A percentile compares a stretch with the other conserved stretches of the same genome.
phyloP scores from a whole-genome alignment of 2,888 invertebrate genomes.

The Sarcophaga carnaria region DNA sequence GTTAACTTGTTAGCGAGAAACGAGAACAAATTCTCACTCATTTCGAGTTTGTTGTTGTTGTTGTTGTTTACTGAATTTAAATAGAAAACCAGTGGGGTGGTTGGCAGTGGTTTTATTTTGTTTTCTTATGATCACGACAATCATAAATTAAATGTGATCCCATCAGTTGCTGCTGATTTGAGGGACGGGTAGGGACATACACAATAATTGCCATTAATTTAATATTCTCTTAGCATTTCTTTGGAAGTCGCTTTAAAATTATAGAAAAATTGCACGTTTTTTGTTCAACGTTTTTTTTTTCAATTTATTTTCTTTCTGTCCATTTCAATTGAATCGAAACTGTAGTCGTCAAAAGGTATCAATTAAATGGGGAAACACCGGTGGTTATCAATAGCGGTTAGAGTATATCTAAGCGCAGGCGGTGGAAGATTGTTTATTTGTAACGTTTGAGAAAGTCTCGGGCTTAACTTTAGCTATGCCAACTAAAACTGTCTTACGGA shows the following conservation, averaged over 20 bases:
- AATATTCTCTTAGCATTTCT: slow-evolving; percentile 51
- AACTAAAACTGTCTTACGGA: too few relatives aligned
- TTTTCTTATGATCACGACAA: neutral
- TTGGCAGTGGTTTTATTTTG: slow-evolving; percentile 3
- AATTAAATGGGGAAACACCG: neutral
- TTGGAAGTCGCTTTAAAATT: slow-evolving; percentile 44
- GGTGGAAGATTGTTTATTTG: too few relatives aligned
- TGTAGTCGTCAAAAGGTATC: neutral
- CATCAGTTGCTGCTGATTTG: neutral
- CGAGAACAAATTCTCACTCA: slow-evolving; percentile 30
- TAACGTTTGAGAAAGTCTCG: too few relatives aligned
- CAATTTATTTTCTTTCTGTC: neutral
- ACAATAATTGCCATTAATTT: slow-evolving; percentile 35
- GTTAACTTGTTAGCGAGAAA: slow-evolving; percentile 32
- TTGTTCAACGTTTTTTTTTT: neutral
- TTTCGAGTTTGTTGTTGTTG: too few relatives aligned
- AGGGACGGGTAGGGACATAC: neutral
- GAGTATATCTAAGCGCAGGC: too few relatives aligned
- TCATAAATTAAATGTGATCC: slow-evolving; percentile 42
- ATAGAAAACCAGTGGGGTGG: neutral
- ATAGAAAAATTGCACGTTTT: slow-evolving; percentile 53
- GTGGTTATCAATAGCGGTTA: neutral
- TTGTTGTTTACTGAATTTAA: neutral
- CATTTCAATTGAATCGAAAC: neutral
- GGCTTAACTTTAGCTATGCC: too few relatives aligned